Evolutionary conservation across 2,797 vertebrate genomes (phyloP), one percentile per base, ranked within the genome.

Genomic region (Discoglossus pictus): DNA sequence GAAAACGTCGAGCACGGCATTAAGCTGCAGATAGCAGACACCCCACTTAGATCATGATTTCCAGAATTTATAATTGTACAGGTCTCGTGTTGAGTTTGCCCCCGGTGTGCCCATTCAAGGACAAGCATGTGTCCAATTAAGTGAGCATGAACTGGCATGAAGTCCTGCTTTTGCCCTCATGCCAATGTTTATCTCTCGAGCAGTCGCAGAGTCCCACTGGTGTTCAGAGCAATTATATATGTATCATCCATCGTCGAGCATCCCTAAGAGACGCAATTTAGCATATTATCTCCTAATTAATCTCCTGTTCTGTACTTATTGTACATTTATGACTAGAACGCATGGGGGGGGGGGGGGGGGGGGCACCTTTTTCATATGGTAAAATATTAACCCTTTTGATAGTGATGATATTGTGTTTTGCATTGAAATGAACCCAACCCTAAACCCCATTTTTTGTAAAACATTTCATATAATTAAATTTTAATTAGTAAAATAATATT

Each of bases 251-350:
- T 21, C 46, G 40, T 31, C 12, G 18, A 38, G 53, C 11, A 58
- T 66, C 53, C 63, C 63, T 38, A 23, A 34, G 63, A 50, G 53
- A 47, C 42, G n/a, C 34, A 66, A 16, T 56, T 66, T 66, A 58
- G 53, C 52, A 58, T 58, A 52, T 64, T 64, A 56, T 65, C 20
- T 17, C 55, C 31, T 48, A 38, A 56, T 56, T 66, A 66, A 47
- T 58, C 34, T 58, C 25, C 40, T 46, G 2, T 15, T 43, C 55
- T 59, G 42, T 48, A 39, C 51, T 47, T 58, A 66, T 31, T 56
- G 40, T 48, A 34, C 44, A 46, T 43, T 66, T 56, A 48, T 38
- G 11, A 40, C 8, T 58, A 58, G 42, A 58, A 50, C 27, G 8
- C n/a, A 55, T 4, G 27, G n/a, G n/a, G n/a, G n/a, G n/a, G n/a